Conservation (phyloP, 2,888 invertebrate species). For the Acanthococcus lagerstroemiae region DNA sequence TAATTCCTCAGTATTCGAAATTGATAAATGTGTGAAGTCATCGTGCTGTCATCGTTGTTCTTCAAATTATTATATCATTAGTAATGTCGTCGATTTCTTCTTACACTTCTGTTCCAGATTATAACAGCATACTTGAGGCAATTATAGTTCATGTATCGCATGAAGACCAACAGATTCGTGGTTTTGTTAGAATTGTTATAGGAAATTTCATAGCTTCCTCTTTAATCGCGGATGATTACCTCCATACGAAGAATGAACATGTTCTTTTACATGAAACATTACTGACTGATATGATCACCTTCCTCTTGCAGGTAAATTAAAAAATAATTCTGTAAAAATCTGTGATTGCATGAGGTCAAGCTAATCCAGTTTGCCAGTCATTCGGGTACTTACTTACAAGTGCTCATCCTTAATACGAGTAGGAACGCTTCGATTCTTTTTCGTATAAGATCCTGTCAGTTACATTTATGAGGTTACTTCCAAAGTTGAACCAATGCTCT, state of each 20-base stretch:
- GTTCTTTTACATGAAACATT: not conserved
- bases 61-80: not conserved
- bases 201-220: conserved; percentile 56
- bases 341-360: not conserved
- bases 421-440: too few species aligned
- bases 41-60: too few species aligned
- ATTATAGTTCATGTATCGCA: conserved; percentile 60
- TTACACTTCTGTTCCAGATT: conserved; percentile 5
- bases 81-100: not conserved
- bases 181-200: conserved; percentile 56
- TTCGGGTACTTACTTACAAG: too few species aligned
- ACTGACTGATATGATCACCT: conserved; percentile 24
- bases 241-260: not conserved
- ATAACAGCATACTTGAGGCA: conserved; percentile 32
- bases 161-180: conserved; percentile 71
- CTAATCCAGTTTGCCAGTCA: too few species aligned
- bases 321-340: not conserved
- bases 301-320: conserved; percentile 25
- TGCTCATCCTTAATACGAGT: too few species aligned
- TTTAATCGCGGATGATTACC: conserved; percentile 39
- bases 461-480: too few species aligned
- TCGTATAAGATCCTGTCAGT: too few species aligned
- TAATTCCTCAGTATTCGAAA: too few species aligned
- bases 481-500: too few species aligned
- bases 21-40: too few species aligned